These are phyloP conservation scores for Tiphia femorata DNA, from an alignment of 2,888 invertebrate genomes.

Conservation along the genomic window DNA sequence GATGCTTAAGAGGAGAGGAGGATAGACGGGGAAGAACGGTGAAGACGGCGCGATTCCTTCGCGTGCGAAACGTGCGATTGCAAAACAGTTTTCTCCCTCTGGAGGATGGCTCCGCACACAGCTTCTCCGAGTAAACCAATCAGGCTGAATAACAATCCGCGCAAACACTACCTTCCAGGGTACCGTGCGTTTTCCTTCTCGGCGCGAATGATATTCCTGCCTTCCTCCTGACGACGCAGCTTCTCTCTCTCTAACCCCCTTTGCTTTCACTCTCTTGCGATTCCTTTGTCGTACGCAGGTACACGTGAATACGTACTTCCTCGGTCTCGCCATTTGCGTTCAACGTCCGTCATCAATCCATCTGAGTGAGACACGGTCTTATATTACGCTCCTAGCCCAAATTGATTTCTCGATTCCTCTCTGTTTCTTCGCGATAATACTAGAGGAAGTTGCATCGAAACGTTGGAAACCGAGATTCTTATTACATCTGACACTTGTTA, in stretches of 20 bases:
- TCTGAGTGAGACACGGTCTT: no score
- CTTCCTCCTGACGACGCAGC: background rate
- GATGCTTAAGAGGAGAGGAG: background rate
- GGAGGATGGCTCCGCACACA: constrained; percentile 18
- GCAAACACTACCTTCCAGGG: constrained; percentile 12
- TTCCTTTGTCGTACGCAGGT: no score
- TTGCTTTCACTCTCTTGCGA: background rate
- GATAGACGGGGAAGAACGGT: background rate
- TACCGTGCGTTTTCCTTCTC: background rate
- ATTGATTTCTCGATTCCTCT: no score
- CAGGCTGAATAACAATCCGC: constrained; percentile 32
- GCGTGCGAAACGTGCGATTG: constrained; percentile 12
- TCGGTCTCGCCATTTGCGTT: no score
- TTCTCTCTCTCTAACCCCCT: background rate
- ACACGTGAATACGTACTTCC: no score
- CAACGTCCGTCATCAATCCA: no score
- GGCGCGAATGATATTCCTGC: background rate
- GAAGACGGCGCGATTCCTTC: constrained; percentile 9
- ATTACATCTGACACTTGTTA: no score
- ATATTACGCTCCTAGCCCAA: no score
- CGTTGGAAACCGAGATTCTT: no score
- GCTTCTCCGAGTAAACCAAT: constrained; percentile 30
- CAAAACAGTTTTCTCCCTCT: constrained; percentile 19
- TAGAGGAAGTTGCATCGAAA: no score
- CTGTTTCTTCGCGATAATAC: no score